Base-by-base conservation (phyloP, 2,797 vertebrate species). In the Eospalax fontanierii region DNA sequence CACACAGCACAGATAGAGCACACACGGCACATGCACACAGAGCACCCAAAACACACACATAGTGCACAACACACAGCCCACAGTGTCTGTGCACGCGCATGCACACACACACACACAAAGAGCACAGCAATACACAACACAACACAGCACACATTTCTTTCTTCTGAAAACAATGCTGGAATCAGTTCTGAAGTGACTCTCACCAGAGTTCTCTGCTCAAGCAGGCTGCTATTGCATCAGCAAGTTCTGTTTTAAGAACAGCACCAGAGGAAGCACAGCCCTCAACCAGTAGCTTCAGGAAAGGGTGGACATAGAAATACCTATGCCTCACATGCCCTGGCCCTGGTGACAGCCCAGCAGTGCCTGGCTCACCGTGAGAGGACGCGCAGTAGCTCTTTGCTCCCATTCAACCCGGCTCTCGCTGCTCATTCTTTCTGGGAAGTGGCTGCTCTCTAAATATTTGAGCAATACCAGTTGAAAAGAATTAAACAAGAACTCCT, bases 391-490 rank as follows among this genome's bases (percentile, higher is more conserved):
- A 57, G 22, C 91, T 24, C 85, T 95, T 73, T 70, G 89, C 95
- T 92, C 97, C 93, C 91, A 78, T 75, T 86, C 74, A 61, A 1
- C 1, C 54, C 30, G 87, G 89, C 79, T 88, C 90, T 91, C 0
- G 24, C 88, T 19, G 28, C 68, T 93, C 61, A 61, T 95, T 97
- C 93, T 97, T 90, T 90, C 94, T 84, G 97, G 96, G 87, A 98
- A 97, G 94, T 40, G 78, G 92, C 95, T 95, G 94, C 92, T 98
- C 97, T 98, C 95, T 87, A 98, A 98, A 96, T 97, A 98, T 91
- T 96, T 97, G 85, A 38, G 96, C 97, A 97, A 97, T 33, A 89
- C 93, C 94, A 95, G 90, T 97, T 80, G 95, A 96, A 97, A 97
- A 97, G 97, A 98, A 95, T 94, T 89, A 95, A 97, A 96, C 83